These are phyloP conservation scores for Gymnoscelis rufifasciata DNA, from an alignment of 2,888 invertebrate species.

Conservation along the genomic window DNA sequence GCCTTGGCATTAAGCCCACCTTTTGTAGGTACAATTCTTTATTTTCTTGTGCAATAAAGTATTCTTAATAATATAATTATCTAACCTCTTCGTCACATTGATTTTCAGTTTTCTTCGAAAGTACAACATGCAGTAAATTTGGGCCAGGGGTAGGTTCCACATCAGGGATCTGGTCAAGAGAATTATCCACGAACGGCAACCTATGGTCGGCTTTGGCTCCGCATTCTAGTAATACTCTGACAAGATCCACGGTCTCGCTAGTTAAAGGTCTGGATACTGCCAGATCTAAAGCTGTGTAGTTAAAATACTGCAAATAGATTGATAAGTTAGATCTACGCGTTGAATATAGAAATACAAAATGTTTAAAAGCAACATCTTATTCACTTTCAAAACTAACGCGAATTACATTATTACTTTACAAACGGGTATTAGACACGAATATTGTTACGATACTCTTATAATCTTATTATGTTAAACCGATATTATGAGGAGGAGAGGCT, in stretches of 20 bases:
- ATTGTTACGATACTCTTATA: too few species aligned
- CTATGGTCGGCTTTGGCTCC: constrained; percentile 49
- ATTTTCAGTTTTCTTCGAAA: constrained; percentile 42
- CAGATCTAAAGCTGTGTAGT: constrained; percentile 53
- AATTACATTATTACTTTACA: too few species aligned
- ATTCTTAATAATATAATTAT: too few species aligned
- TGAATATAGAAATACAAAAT: not conserved
- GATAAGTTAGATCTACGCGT: too few species aligned
- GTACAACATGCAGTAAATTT: constrained; percentile 53
- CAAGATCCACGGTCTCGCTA: constrained; percentile 43
- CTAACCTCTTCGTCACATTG: constrained; percentile 45
- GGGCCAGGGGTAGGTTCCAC: constrained; percentile 39
- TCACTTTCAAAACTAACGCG: too few species aligned
- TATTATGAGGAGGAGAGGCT: too few species aligned
- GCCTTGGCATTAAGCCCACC: too few species aligned
- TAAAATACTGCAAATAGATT: constrained; percentile 35
- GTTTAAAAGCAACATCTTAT: too few species aligned
- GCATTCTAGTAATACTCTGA: constrained; percentile 46
- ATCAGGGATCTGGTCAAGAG: constrained; percentile 6
- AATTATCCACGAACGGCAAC: constrained; percentile 26
- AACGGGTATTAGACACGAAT: too few species aligned
- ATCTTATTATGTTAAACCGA: too few species aligned
- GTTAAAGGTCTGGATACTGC: constrained; percentile 50
- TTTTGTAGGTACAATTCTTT: too few species aligned
- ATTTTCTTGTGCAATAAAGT: too few species aligned